Evolutionary conservation across 2,888 invertebrate species (phyloP), one percentile per base, ranked within the genome.

Genomic region (Epinotia nisella): DNA sequence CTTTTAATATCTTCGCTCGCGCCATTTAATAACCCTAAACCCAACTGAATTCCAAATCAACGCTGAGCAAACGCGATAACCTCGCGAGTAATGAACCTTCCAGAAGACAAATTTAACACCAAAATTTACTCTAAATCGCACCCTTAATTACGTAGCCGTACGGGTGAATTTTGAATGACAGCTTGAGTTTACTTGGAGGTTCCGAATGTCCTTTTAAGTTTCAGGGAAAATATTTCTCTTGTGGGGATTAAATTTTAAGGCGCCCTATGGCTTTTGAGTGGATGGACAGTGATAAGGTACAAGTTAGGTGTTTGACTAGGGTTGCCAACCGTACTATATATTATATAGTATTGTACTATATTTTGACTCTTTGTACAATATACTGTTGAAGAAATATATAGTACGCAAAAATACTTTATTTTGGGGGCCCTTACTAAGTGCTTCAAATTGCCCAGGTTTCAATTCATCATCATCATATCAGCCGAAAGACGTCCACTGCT

Each of bases 61-160:
- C 61, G 61, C 72, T 72, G 72, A 60, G 56, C 72, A 72, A 72
- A 68, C 72, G 67, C 61, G 72, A 72, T 72, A 72, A 72, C 67
- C 56, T 53, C n/a, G 5, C 60, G 61, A 72, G 61, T 72, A 72
- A 72, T 72, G 72, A 72, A 72, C 53, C 72, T 61, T 55, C 21
- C 55, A 13, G 56, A 51, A 62, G 67, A 67, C 62, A 62, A 72
- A 72, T 72, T 67, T 62, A 45, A 67, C 67, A 29, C 56, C 49
- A 9, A 61, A 56, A 45, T 7, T 13, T 0, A 45, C 39, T 7
- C 13, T 19, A 13, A 71, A 53, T 19, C 17, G 10, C 61, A 67
- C 19, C 67, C 56, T 35, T 72, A 51, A 24, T 0, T 0, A 0
- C n/a, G 3, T 10, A 21, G 39, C 21, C 4, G 56, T 56, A 66